Percentiles rank a stretch among this genome's conserved stretches.
Conservation (phyloP, 2,797 vertebrate genomes). For the Megaceryle alcyon region DNA sequence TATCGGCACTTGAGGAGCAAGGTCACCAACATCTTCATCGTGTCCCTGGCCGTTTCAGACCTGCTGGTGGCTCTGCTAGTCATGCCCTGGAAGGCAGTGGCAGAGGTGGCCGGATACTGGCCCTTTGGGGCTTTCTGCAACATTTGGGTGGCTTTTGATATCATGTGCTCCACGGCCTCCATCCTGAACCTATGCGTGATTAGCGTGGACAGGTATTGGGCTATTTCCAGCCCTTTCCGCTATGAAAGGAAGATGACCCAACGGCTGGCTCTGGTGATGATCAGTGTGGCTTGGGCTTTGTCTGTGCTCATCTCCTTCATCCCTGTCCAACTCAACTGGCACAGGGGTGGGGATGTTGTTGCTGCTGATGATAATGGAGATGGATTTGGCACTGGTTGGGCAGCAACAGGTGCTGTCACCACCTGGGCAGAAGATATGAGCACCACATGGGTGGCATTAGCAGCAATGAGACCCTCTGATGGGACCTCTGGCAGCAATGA, state of each 20-base stretch:
- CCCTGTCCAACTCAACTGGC: conserved; percentile 95
- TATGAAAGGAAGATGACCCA: conserved; percentile 96
- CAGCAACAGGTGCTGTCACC: conserved; percentile 18
- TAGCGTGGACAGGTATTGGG: conserved; percentile 96
- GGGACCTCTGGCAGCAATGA: not conserved
- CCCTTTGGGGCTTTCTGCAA: conserved; percentile 94
- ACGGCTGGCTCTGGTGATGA: conserved; percentile 89
- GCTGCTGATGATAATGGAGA: not conserved
- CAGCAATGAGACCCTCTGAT: conserved; percentile 38
- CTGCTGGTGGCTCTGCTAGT: conserved; percentile 92
- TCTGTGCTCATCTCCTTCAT: conserved; percentile 96
- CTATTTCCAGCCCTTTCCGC: conserved; percentile 93
- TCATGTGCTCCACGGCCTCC: conserved; percentile 97
- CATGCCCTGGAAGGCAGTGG: conserved; percentile 97
- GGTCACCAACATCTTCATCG: conserved; percentile 94
- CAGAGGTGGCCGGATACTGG: conserved; percentile 93
- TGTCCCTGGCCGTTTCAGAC: conserved; percentile 93
- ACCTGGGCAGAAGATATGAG: conserved; percentile 55
- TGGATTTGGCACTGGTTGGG: conserved; percentile 58
- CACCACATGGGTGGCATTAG: conserved; percentile 49
- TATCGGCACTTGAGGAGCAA: conserved; percentile 90
- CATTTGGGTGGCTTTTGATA: conserved; percentile 96
- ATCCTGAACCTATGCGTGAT: conserved; percentile 96
- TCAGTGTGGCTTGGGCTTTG: conserved; percentile 89
- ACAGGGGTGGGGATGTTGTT: conserved; percentile 77